A percentile compares a stretch with the other conserved stretches of the same genome.
Conservation (phyloP, 2,113 vertebrate species). For the Amblyornis subalaris region DNA sequence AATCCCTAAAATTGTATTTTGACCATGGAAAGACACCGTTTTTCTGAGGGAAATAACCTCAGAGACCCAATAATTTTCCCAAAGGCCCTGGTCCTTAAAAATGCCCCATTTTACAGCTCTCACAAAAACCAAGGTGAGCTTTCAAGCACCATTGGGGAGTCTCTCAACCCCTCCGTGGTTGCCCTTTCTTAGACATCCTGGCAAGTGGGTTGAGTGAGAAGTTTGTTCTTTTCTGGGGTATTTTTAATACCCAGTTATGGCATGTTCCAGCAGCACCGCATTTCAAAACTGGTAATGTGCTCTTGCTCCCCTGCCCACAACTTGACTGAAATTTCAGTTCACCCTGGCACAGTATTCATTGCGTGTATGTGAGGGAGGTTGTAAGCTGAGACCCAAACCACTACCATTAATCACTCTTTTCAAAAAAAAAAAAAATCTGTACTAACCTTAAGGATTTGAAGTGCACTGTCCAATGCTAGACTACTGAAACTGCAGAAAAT, state of each 20-base stretch:
- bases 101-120: background rate
- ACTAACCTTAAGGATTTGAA: conserved; percentile 66
- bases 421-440: background rate
- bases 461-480: conserved; percentile 53
- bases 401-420: conserved; percentile 34
- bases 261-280: background rate
- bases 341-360: background rate
- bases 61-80: rapidly evolving
- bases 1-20: background rate
- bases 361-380: background rate
- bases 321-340: conserved; percentile 33
- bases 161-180: background rate
- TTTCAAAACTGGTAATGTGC: background rate
- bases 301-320: background rate
- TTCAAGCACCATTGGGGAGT: rapidly evolving
- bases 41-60: background rate
- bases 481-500: conserved; percentile 48
- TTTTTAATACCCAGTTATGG: background rate
- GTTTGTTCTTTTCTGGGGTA: background rate
- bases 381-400: conserved; percentile 41
- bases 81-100: background rate
- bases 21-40: background rate
- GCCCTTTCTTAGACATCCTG: background rate
- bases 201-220: background rate
- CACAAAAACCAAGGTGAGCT: background rate